Conservation (phyloP, 1,140 invertebrate species). For the Euura saliciscinereae region DNA sequence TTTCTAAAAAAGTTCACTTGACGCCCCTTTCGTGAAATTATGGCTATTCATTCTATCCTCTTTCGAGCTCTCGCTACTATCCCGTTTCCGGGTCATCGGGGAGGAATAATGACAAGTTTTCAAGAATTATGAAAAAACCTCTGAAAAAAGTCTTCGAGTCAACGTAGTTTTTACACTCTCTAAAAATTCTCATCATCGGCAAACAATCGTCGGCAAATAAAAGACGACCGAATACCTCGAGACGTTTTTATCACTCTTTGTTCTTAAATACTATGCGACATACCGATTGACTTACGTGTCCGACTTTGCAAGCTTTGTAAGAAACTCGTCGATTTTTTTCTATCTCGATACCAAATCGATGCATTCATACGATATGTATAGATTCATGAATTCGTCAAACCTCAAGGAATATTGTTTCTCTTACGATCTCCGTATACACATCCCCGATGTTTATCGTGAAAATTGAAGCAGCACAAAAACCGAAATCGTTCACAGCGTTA, state of each 20-base stretch:
- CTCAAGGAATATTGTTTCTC: too few relatives aligned
- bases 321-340: neutral
- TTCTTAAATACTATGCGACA: too few relatives aligned
- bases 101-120: neutral
- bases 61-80: neutral
- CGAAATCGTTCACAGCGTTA: neutral
- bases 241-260: too few relatives aligned
- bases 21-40: conserved; percentile 7
- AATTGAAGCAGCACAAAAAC: neutral
- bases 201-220: neutral
- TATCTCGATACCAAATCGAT: neutral
- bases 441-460: neutral
- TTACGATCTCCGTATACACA: too few relatives aligned
- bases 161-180: neutral
- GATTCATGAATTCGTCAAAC: too few relatives aligned
- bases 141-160: too few relatives aligned
- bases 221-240: too few relatives aligned
- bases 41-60: neutral
- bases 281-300: neutral
- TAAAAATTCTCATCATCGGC: conserved; percentile 10
- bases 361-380: neutral
- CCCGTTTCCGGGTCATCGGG: neutral
- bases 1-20: conserved; percentile 33
- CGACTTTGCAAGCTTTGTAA: neutral
- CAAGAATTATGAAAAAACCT: neutral